Conservation (phyloP, 2,888 invertebrate species). For the Galerucella calmariensis region DNA sequence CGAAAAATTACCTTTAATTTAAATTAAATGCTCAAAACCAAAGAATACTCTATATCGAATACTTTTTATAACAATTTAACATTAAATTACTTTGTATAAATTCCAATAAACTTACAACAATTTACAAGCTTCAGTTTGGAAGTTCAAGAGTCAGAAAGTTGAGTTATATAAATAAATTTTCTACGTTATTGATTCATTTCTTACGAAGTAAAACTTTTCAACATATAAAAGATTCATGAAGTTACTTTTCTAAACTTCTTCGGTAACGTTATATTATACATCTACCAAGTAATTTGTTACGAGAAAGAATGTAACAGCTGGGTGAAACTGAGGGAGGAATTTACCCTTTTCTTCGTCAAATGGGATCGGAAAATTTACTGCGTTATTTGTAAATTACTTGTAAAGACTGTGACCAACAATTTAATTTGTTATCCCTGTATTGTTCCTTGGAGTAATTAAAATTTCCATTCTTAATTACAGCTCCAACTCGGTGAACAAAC, state of each 20-base stretch:
- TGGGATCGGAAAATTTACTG: constrained; percentile 24
- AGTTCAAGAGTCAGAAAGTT: constrained; percentile 41
- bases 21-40: too few relatives aligned
- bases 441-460: background rate
- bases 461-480: background rate
- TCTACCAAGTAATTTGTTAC: constrained; percentile 36
- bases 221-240: constrained; percentile 48
- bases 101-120: constrained; percentile 55
- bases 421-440: constrained; percentile 18
- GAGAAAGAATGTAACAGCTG: constrained; percentile 34
- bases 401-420: constrained; percentile 20
- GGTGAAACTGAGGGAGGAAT: constrained; percentile 30
- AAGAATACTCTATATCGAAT: too few relatives aligned
- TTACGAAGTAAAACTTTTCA: constrained; percentile 41
- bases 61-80: too few relatives aligned
- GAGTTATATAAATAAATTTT: constrained; percentile 28
- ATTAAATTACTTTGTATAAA: constrained; percentile 60
- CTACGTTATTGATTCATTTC: constrained; percentile 43
- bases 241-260: constrained; percentile 43
- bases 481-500: background rate
- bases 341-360: constrained; percentile 44
- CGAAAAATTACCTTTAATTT: too few relatives aligned
- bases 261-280: constrained; percentile 33
- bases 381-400: constrained; percentile 26
- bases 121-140: constrained; percentile 47